Base-by-base conservation (phyloP, 2,113 vertebrate genomes). In the Todiramphus saurophagus region DNA sequence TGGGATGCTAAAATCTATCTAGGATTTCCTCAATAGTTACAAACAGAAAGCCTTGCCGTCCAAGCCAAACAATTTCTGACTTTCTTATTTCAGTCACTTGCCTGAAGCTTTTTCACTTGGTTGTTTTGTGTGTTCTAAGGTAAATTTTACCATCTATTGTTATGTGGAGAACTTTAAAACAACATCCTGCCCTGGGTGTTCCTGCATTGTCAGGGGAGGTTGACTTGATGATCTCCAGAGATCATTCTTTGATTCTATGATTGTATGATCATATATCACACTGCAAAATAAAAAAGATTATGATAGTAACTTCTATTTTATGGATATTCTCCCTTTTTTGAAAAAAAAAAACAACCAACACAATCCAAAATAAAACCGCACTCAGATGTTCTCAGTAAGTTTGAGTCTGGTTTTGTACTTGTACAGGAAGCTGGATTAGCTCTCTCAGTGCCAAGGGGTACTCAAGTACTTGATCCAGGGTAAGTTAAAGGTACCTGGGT, bases 261-360 rank as follows among this genome's bases (percentile, higher is more conserved):
- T 48, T 48, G 15, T 43, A 43, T 43, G 50, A 51, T 51, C 50
- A 19, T 62, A 16, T 6, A 11, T 43, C n/a, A 12, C 9, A 17
- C 9, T 28, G 20, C 10, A n/a, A 80, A 86, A 46, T 51, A 53
- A 35, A 50, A 11, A 41, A 56, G 8, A 46, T 31, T 10, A 39
- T 30, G 25, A 48, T 48, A 58, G 17, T 43, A 15, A 12, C 31
- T 80, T 74, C 82, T 41, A n/a, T 89, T 89, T 78, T 69, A 80
- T 20, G 10, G 18, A 6, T 58, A 17, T 51, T 67, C 4, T 64
- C 5, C 14, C 27, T 68, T 28, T 60, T 41, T 16, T 16, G 13
- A 2, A n/a, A 33, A 27, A 30, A 75, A 51, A 27, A 1, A 1
- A 3, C 7, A 13, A 12, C 6, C 7, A 15, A 11, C 46, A 35